These are phyloP conservation scores for Dorcus parallelipipedus DNA, from an alignment of 2,888 invertebrate species.

Conservation along the genomic window DNA sequence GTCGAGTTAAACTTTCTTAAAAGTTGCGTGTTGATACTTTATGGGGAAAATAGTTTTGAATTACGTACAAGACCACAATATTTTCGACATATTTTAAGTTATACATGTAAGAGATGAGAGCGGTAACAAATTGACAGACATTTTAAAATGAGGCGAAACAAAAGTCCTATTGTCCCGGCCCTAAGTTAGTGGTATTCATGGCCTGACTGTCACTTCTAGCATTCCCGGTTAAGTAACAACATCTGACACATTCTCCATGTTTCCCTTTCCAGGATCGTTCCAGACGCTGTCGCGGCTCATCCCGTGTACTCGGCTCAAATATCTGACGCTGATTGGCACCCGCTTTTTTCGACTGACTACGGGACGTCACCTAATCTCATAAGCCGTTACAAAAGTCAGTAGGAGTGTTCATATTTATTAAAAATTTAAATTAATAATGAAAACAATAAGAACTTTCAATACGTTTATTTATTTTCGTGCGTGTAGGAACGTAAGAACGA, in stretches of 20 bases:
- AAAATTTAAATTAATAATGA: too few relatives aligned
- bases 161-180: conserved; percentile 30
- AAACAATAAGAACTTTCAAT: too few relatives aligned
- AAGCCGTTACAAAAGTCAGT: not conserved
- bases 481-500: too few relatives aligned
- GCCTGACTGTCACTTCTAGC: conserved; percentile 41
- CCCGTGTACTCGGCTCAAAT: conserved; percentile 41
- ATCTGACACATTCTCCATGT: conserved; percentile 47
- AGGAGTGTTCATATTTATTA: too few relatives aligned
- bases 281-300: conserved; percentile 50
- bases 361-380: conserved; percentile 24
- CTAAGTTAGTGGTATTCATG: conserved; percentile 28
- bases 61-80: too few relatives aligned
- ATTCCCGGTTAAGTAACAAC: conserved; percentile 42
- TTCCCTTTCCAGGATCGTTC: conserved; percentile 44
- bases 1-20: too few relatives aligned
- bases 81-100: too few relatives aligned
- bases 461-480: too few relatives aligned
- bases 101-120: too few relatives aligned
- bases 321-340: conserved; percentile 47
- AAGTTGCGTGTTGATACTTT: too few relatives aligned
- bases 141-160: conserved; percentile 16
- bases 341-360: conserved; percentile 25
- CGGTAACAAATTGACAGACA: conserved; percentile 9
- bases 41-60: too few relatives aligned